Conservation (phyloP, 2,888 invertebrate genomes). For the Drosophila nigritarsus region DNA sequence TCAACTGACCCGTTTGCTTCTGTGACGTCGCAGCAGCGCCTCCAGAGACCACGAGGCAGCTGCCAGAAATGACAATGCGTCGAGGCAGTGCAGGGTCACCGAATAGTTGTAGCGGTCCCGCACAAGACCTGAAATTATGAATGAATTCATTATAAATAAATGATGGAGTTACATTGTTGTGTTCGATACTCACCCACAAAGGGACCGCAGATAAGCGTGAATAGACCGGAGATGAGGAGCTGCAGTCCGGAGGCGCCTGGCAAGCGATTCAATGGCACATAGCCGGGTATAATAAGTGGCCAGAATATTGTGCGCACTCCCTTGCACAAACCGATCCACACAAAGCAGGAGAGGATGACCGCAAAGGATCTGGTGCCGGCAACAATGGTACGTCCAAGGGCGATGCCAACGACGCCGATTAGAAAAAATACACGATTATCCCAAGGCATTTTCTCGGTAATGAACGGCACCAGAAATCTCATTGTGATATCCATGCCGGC, state of each 20-base stretch:
- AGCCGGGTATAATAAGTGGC: slow-evolving; percentile 90
- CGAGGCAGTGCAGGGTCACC: slow-evolving; percentile 88
- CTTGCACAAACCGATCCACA: slow-evolving; percentile 90
- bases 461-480: slow-evolving; percentile 89
- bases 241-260: slow-evolving; percentile 91
- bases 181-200: slow-evolving; percentile 87
- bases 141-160: neutral
- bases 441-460: slow-evolving; percentile 90
- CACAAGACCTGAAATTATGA: slow-evolving; percentile 86
- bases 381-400: slow-evolving; percentile 87
- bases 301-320: slow-evolving; percentile 90
- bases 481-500: slow-evolving; percentile 88
- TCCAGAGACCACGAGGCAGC: slow-evolving; percentile 88
- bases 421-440: slow-evolving; percentile 90
- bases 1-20: slow-evolving; percentile 40
- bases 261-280: slow-evolving; percentile 89
- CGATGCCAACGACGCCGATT: slow-evolving; percentile 89
- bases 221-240: slow-evolving; percentile 88
- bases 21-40: slow-evolving; percentile 75
- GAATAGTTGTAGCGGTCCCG: slow-evolving; percentile 88
- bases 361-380: slow-evolving; percentile 87
- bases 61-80: slow-evolving; percentile 88
- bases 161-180: neutral
- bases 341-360: slow-evolving; percentile 87
- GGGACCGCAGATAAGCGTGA: slow-evolving; percentile 88